Base-by-base conservation (phyloP, 2,797 vertebrate genomes). In the Columba guinea region DNA sequence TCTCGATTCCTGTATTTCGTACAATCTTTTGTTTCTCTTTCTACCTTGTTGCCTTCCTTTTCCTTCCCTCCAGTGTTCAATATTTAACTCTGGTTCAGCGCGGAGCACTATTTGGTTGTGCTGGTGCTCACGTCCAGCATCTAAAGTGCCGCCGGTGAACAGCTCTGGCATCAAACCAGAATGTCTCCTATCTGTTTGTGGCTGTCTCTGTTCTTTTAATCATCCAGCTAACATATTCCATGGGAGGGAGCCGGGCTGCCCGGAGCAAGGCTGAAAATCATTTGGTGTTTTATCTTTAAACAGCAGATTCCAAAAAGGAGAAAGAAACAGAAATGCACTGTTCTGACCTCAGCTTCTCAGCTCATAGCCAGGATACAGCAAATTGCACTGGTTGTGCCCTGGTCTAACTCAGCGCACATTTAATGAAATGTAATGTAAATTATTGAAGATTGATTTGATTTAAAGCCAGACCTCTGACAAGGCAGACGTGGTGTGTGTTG, bases 381-480 rank as follows among this genome's bases (percentile, higher is more conserved):
- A 5, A 84, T 84, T 55, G 73, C 55, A 12, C 39, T 53, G 63
- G 59, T 56, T n/a, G 49, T 77, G 83, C 56, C 80, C 67, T 74
- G 89, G n/a, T 90, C 64, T 85, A 74, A 60, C 49, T 79, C 94
- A 62, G 84, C 53, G 30, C 30, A 26, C 68, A 10, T 84, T 92
- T 89, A 81, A 92, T 94, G 78, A 95, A 95, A 87, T 90, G 65
- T 64, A 53, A 63, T 52, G 39, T 83, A 71, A 94, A 94, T 95
- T 79, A 95, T 85, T 92, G 52, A 95, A 52, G 93, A 83, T 84
- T 71, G 75, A 65, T 90, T 95, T 96, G 87, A 92, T 96, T 89
- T 95, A 93, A 89, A 95, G 81, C 34, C 81, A 83, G 88, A 51
- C 65, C 68, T 87, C 78, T 92, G 93, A 68, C 51, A 65, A 94